These are phyloP conservation scores for Nycteola revayana DNA, from an alignment of 2,888 invertebrate species.

Conservation along the genomic window DNA sequence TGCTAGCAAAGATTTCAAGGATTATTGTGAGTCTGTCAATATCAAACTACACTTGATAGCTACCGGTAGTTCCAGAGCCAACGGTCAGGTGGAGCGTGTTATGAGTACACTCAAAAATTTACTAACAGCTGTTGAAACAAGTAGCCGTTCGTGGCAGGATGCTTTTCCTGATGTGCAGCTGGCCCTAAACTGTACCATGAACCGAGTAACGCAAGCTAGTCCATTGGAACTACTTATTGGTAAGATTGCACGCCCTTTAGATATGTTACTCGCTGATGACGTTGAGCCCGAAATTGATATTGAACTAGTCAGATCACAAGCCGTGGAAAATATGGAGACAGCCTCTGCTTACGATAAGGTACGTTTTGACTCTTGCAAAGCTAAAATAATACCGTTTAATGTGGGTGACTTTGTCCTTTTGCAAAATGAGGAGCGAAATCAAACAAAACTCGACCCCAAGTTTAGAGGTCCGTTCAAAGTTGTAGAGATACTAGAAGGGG, in stretches of 20 bases:
- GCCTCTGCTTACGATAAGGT: conserved; percentile 5
- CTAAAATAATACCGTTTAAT: conserved; percentile 10
- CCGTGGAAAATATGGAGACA: conserved; percentile 8
- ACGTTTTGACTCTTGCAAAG: conserved; percentile 17
- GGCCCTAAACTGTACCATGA: conserved; percentile 20
- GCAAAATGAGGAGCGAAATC: conserved; percentile 19
- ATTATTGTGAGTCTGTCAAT: conserved; percentile 17
- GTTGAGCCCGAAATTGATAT: neutral
- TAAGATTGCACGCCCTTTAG: conserved; percentile 7
- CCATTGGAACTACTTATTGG: conserved; percentile 24
- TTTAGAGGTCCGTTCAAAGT: conserved; percentile 19
- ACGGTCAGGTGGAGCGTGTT: neutral
- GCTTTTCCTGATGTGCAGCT: conserved; percentile 25
- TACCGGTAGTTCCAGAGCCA: no score
- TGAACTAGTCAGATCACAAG: conserved; percentile 6
- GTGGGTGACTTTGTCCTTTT: conserved; percentile 23
- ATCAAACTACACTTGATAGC: conserved; percentile 31
- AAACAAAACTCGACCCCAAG: conserved; percentile 23
- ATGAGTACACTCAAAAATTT: conserved; percentile 8
- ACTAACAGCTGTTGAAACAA: conserved; percentile 2
- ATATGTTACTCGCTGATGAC: neutral
- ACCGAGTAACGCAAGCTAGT: conserved; percentile 14
- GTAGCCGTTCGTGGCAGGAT: conserved; percentile 26
- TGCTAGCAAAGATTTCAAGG: conserved; percentile 16
- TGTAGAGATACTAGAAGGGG: conserved; percentile 12